A percentile compares a stretch with the other conserved stretches of the same genome.
Conservation (phyloP, 2,888 invertebrate genomes). For the Eupithecia exiguata region DNA sequence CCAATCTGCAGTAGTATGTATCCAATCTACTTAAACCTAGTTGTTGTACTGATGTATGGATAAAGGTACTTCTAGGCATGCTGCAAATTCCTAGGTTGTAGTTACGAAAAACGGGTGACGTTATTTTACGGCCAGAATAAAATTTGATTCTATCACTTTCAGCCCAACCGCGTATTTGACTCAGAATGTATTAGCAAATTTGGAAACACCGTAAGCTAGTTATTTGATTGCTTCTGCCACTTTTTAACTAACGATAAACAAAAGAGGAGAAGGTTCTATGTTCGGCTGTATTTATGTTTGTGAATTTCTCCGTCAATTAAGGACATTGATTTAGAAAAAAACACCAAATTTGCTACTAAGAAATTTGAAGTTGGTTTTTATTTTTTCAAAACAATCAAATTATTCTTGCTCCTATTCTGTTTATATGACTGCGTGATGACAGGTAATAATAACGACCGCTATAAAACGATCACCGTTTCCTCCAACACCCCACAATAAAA, state of each 20-base stretch:
- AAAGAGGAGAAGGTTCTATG: too few relatives aligned
- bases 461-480: slow-evolving; percentile 1
- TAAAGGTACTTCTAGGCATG: slow-evolving; percentile 3
- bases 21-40: not conserved
- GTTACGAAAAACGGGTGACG: not conserved
- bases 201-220: not conserved
- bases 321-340: too few relatives aligned
- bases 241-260: too few relatives aligned
- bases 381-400: too few relatives aligned
- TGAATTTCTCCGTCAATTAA: too few relatives aligned
- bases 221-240: too few relatives aligned
- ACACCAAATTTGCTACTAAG: too few relatives aligned
- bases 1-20: not conserved
- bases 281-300: too few relatives aligned
- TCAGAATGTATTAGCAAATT: not conserved
- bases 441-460: not conserved
- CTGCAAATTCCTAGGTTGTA: not conserved
- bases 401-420: not conserved
- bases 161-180: not conserved
- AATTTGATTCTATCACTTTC: not conserved
- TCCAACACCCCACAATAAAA: not conserved
- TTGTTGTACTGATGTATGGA: not conserved
- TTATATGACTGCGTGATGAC: not conserved
- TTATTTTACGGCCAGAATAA: not conserved
- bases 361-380: too few relatives aligned